phyloP scores from a whole-genome alignment of 2,888 invertebrate species.

The Gisinianus flammeolus region DNA sequence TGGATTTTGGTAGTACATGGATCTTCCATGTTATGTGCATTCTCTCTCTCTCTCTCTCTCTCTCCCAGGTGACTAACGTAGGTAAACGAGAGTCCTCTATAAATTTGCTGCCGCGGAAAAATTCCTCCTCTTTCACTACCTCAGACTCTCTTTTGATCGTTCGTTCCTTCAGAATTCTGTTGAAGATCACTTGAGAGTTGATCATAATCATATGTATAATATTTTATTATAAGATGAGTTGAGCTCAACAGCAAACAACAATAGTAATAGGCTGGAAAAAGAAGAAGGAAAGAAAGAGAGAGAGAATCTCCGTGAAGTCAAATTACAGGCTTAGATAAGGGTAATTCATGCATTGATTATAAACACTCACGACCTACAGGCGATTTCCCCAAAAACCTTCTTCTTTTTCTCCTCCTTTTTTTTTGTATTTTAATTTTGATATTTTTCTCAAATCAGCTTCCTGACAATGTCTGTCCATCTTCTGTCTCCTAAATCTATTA shows the following conservation, averaged over 20 bases:
- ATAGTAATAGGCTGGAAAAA: background rate
- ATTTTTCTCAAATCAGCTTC: constrained; percentile 24
- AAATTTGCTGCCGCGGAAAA: constrained; percentile 11
- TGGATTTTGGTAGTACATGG: too few species aligned
- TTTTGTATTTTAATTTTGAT: constrained; percentile 34
- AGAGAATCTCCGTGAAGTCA: constrained; percentile 29
- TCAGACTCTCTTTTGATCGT: background rate
- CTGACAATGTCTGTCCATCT: background rate
- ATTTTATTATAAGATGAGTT: background rate
- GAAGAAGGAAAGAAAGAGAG: background rate
- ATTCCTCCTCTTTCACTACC: constrained; percentile 3
- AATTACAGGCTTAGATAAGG: constrained; percentile 37
- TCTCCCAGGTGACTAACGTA: background rate
- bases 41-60: too few species aligned
- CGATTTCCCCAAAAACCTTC: constrained; percentile 8
- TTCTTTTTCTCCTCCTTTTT: background rate
- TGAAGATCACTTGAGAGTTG: too few species aligned
- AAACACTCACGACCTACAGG: constrained; percentile 41
- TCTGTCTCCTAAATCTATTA: background rate
- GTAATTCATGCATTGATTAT: constrained; percentile 42
- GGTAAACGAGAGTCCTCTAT: constrained; percentile 3
- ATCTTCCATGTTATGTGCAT: too few species aligned
- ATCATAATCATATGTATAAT: too few species aligned
- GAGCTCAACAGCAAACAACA: too few species aligned
- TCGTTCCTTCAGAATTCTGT: background rate